Base-by-base conservation (phyloP, 92 coral and sea anemone species). In the Micromussa lordhowensis region DNA sequence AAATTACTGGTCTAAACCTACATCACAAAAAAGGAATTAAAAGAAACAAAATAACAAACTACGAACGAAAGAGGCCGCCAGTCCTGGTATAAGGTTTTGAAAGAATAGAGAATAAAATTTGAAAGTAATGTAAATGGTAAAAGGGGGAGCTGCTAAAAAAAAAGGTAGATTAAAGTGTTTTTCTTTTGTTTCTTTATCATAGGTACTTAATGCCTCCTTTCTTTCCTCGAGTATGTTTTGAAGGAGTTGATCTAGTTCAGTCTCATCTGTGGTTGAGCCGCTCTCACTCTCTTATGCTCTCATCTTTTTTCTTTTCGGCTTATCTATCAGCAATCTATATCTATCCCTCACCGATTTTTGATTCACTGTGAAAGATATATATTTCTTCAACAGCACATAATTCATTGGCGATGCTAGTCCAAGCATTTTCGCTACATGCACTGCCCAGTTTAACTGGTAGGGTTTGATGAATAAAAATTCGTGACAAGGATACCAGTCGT, bases 281-380 rank as follows among this genome's bases (percentile, higher is more conserved):
- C 90, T 90, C 32, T 30, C 51, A 5, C 81, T 55, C 36, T 84
- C 89, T 36, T 90, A 89, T 29, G 85, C 89, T 44, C 92, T 77
- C 92, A 79, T 84, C 71, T n/a, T 79, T 90, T 63, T 71, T 76
- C 59, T 90, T 90, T 24, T 80, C n/a, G n/a, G 79, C 64, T 85
- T 85, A 31, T 85, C 86, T 78, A 63, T 28, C 48, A 90, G 68
- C 82, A 89, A 69, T 53, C 92, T 68, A 86, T 90, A 90, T 80
- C 92, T 51, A 79, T 90, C 92, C 81, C 89, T 66, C 32, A 90
- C 92, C 58, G 86, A 90, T 51, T 90, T 90, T 40, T 90, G 92
- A 44, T 72, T 90, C n/a, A 90, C 86, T 49, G 13, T 90, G 87
- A 90, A 80, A 55, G 93, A 21, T 30, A n/a, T n/a, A n/a, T n/a